Evolutionary conservation across 1,140 invertebrate genomes (phyloP), one percentile per base, ranked within the genome.

Genomic region (Brachionus calyciflorus): DNA sequence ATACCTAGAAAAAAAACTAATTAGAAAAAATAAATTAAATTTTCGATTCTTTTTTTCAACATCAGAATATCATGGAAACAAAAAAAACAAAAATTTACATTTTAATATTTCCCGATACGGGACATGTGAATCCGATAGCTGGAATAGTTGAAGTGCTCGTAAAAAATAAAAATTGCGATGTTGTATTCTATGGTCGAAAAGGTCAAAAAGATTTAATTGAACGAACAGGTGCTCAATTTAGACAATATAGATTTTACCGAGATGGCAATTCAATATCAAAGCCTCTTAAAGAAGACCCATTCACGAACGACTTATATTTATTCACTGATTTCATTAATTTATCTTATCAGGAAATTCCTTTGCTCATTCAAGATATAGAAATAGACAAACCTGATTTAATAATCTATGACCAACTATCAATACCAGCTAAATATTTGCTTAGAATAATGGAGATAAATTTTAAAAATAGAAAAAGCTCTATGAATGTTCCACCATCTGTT

Each of bases 31-130:
- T n/a, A n/a, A n/a, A n/a, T n/a, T n/a, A n/a, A n/a, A n/a, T n/a
- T n/a, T n/a, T n/a, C n/a, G n/a, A n/a, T n/a, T n/a, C n/a, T n/a
- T n/a, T n/a, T n/a, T n/a, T n/a, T n/a, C n/a, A n/a, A n/a, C n/a
- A n/a, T n/a, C n/a, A n/a, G n/a, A n/a, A n/a, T n/a, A n/a, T n/a
- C n/a, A n/a, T 5, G 9, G 9, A 37, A 37, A 37, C 1, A 17
- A 17, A 70, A 26, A 49, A 40, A 73, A 49, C 24, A 37, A 73
- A 49, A 37, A 73, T 73, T 21, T 73, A 40, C 49, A 37, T 73
- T 24, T 17, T 73, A 41, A 40, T 55, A n/a, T 51, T 73, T 26
- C 44, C 69, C 6, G 46, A 37, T 24, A 51, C 28, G 7, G 69
- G 69, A 12, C 69, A 73, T 24, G 26, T 73, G 12, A 73, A 73